A percentile compares a stretch with the other conserved stretches of the same genome.
Conservation (phyloP, 2,888 invertebrate species). For the Callyntrura sp. region DNA sequence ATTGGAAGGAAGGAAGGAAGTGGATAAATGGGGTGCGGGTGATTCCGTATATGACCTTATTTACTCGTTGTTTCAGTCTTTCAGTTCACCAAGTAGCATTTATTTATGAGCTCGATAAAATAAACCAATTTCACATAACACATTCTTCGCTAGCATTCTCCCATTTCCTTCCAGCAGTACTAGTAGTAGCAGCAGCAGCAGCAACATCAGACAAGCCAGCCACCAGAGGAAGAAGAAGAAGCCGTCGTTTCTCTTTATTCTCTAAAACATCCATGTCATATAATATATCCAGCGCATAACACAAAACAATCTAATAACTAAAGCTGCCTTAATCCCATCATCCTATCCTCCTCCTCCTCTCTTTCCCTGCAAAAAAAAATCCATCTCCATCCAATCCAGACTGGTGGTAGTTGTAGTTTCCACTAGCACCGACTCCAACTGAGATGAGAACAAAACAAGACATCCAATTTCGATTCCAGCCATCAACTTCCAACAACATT, state of each 20-base stretch:
- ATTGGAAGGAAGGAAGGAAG: conserved; percentile 13
- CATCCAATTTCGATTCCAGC: conserved; percentile 46
- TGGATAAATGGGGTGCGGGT: conserved; percentile 57
- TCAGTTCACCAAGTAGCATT: conserved; percentile 57
- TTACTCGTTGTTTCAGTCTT: conserved; percentile 55
- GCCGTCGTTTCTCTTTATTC: background rate
- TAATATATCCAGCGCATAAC: conserved; percentile 26
- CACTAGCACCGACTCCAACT: conserved; percentile 33
- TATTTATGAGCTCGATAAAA: conserved; percentile 72
- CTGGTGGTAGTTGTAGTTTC: conserved; percentile 19
- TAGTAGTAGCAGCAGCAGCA: no score
- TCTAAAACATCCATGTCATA: conserved; percentile 26
- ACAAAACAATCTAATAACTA: conserved; percentile 49
- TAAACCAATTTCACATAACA: conserved; percentile 68
- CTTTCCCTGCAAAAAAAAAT: conserved; percentile 2
- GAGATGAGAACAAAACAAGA: conserved; percentile 45
- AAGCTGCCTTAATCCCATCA: conserved; percentile 64
- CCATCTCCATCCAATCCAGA: conserved; percentile 48
- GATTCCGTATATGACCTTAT: conserved; percentile 50
- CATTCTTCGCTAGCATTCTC: conserved; percentile 50
- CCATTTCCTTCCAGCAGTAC: background rate
- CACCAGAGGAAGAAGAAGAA: no score
- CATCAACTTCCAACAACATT: conserved; percentile 46
- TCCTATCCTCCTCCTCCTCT: conserved; percentile 52
- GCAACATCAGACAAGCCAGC: no score